Percentiles rank a stretch among this genome's conserved stretches.
phyloP scores from a whole-genome alignment of 2,113 vertebrate species.

The Phycodurus eques region DNA sequence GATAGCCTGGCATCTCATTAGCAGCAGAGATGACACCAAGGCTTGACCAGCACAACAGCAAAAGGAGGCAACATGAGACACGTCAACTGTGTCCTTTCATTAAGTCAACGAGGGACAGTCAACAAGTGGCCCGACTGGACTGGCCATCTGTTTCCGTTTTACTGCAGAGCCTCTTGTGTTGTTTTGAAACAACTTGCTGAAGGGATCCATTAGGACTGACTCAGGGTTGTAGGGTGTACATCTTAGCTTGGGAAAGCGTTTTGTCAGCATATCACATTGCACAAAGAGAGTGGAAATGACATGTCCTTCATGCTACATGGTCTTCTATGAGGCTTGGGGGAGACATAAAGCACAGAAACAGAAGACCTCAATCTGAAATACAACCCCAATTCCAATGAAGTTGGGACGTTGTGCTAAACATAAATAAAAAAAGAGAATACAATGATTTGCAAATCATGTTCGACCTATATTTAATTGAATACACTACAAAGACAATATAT shows the following conservation, averaged over 20 bases:
- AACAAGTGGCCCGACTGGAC: slow-evolving; percentile 46
- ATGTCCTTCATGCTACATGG: neutral
- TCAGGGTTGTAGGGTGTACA: slow-evolving; percentile 42
- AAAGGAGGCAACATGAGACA: slow-evolving; percentile 49
- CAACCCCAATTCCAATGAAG: too few species aligned
- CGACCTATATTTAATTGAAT: too few species aligned
- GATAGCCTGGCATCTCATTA: slow-evolving; percentile 45
- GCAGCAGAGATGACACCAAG: slow-evolving; percentile 17
- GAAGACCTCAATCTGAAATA: too few species aligned
- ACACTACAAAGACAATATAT: too few species aligned
- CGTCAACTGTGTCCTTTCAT: slow-evolving; percentile 57
- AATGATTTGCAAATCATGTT: too few species aligned
- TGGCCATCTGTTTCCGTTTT: slow-evolving; percentile 73
- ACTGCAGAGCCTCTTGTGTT: slow-evolving; percentile 55
- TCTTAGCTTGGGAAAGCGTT: slow-evolving; percentile 61
- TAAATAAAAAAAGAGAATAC: too few species aligned
- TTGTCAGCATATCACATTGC: slow-evolving; percentile 47
- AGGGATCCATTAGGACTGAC: slow-evolving; percentile 53
- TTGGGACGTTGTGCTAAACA: too few species aligned
- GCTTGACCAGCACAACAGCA: slow-evolving; percentile 31
- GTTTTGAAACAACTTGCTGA: slow-evolving; percentile 58
- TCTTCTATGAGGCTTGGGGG: neutral
- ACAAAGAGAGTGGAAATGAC: slow-evolving; percentile 25
- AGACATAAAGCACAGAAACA: neutral
- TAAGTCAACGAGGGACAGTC: slow-evolving; percentile 50